These are phyloP conservation scores for Spheniscus mendiculus DNA, from an alignment of 2,113 vertebrate genomes.

Conservation along the genomic window DNA sequence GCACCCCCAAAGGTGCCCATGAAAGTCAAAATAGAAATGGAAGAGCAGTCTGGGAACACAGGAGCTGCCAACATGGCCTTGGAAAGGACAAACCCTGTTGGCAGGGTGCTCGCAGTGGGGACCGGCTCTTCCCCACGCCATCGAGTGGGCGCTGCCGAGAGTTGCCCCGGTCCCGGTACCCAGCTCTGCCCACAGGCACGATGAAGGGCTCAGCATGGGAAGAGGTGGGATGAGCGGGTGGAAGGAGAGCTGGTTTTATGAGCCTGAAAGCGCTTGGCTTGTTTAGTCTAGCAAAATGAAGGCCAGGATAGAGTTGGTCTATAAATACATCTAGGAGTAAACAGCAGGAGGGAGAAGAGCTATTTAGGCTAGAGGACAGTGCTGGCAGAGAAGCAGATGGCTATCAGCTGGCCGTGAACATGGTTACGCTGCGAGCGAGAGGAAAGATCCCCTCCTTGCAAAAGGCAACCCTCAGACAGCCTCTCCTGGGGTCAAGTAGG, in stretches of 20 bases:
- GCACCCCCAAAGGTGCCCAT: neutral
- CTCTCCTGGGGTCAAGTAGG: neutral
- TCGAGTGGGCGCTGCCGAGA: fast-evolving
- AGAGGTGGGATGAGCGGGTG: neutral
- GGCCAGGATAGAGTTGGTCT: neutral
- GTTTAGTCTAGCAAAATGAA: slow-evolving; percentile 65
- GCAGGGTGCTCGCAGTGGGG: neutral
- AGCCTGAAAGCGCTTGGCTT: slow-evolving; percentile 10
- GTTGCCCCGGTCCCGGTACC: neutral
- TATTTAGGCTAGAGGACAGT: slow-evolving; percentile 43
- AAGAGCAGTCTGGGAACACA: neutral
- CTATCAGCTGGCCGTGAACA: slow-evolving; percentile 49
- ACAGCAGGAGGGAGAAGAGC: slow-evolving; percentile 42
- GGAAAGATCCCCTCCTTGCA: neutral
- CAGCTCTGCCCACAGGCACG: fast-evolving
- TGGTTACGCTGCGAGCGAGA: fast-evolving
- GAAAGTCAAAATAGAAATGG: fast-evolving
- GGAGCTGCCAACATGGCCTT: fast-evolving
- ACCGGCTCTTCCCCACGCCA: fast-evolving
- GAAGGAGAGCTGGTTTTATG: neutral
- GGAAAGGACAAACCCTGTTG: neutral
- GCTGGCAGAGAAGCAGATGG: slow-evolving; percentile 56
- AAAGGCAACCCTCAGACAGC: neutral
- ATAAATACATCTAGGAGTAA: slow-evolving; percentile 64
- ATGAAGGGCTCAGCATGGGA: neutral